Evolutionary conservation across 2,113 vertebrate species (phyloP), one percentile per base, ranked within the genome.

Genomic region (Origma solitaria): DNA sequence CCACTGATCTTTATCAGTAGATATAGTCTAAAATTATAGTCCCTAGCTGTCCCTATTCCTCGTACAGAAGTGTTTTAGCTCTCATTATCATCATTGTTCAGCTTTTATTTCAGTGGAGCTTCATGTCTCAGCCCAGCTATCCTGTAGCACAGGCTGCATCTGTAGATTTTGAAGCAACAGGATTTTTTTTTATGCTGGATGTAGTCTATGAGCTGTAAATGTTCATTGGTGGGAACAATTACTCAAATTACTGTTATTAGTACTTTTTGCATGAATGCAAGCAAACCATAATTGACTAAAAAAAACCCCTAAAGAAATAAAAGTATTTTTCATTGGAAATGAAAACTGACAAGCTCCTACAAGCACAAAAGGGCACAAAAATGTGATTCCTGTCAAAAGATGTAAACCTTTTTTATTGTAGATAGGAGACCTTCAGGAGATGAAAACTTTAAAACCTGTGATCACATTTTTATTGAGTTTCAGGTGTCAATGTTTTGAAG

Each of bases 231-330:
- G 38, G 24, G 54, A 91, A 64, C 82, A 90, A 62, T 90, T 82
- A 73, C 14, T 83, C 60, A 70, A 81, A 88, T 95, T 86, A 86
- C 75, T 90, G 54, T 87, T 92, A 90, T 92, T 88, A 94, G 75
- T 37, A 86, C 38, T 90, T 95, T 87, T 91, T 96, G 76, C 47
- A 75, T 65, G 37, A 95, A 85, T 82, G 58, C 70, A 69, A 87
- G 61, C 50, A 94, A 92, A 88, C 57, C 30, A 22, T 76, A 89
- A 90, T 47, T 57, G 62, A 80, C 65, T 87, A 15, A 7, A 86
- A 58, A 82, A 86, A 71, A 56, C 62, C 57, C 53, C 31, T 60
- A 61, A 35, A 83, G 70, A 28, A 76, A 75, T 62, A 68, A 30
- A 80, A 86, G 56, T 66, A n/a, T 75, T 88, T 94, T 70, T 90